phyloP scores from a whole-genome alignment of 2,113 vertebrate genomes.

The Oreochromis aureus region DNA sequence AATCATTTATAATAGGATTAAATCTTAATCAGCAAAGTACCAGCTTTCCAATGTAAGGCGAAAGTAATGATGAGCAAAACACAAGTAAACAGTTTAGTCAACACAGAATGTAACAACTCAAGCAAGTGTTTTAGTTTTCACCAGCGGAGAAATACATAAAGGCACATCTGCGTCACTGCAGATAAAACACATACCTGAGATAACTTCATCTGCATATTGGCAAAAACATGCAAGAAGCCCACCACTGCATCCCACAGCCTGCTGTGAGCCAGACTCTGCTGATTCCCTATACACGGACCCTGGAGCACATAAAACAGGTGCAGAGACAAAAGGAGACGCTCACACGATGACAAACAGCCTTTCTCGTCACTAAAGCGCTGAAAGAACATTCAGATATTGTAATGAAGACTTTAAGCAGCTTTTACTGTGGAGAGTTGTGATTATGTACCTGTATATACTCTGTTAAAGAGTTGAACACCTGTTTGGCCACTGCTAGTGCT shows the following conservation, averaged over 20 bases:
- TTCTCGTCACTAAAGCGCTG: background rate
- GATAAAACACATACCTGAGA: constrained; percentile 82
- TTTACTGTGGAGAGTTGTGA: background rate
- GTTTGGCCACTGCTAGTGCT: constrained; percentile 93
- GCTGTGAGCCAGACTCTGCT: constrained; percentile 96
- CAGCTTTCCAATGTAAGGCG: background rate
- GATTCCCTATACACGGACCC: constrained; percentile 96
- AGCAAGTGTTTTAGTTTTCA: background rate
- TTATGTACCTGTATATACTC: constrained; percentile 93
- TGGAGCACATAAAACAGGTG: constrained; percentile 22
- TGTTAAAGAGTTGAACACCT: constrained; percentile 98
- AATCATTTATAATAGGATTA: background rate
- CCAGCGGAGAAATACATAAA: background rate
- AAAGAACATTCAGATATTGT: background rate
- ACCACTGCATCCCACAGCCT: constrained; percentile 97
- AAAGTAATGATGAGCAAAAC: background rate
- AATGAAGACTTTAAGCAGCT: background rate
- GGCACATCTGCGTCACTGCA: background rate
- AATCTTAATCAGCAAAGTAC: background rate
- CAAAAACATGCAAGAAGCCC: constrained; percentile 96
- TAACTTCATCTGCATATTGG: constrained; percentile 99
- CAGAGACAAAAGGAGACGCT: background rate
- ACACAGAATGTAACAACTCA: background rate
- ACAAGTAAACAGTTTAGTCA: background rate
- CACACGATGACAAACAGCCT: background rate